Evolutionary conservation across 2,888 invertebrate species (phyloP), one percentile per base, ranked within the genome.

Genomic region (Eupithecia tripunctaria): DNA sequence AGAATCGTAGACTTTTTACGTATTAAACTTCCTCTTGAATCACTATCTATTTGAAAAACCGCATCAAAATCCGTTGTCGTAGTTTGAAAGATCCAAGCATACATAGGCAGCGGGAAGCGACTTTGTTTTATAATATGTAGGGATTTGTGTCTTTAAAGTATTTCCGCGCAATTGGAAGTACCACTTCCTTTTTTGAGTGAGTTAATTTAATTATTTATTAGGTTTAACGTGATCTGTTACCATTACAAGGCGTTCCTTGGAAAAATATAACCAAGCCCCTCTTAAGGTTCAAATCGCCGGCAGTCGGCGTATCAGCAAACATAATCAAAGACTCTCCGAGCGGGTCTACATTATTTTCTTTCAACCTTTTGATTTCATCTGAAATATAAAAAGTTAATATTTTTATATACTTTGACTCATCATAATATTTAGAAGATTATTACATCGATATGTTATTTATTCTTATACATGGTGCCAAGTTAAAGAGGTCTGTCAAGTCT

Each of bases 191-290:
- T 36, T 36, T 36, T 36, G 7, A 32, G 32, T 2, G 36, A 36
- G 36, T 8, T 36, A 36, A 1, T 36, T 8, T 6, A 36, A 36
- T 38, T 38, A 38, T 38, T 38, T 12, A 12, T 12, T 38, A 51
- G 21, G 51, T 51, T 51, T 2, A 25, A 51, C 10, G 21, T 51
- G n/a, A 7, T 21, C n/a, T 10, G 21, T 59, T 56, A 93, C 94
- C 94, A 91, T 93, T 92, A 82, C 87, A 86, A 2, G 93, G 93
- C 36, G 92, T 90, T 29, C 93, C 94, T 74, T 94, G 91, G 64
- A 91, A 84, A 75, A 94, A 88, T 71, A 93, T 82, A 2, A 94
- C 80, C 27, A 93, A 77, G n/a, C 94, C 94, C 82, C 90, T 93
- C 3, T 81, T 76, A 74, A 81, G 79, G 78, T 84, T 87, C n/a